phyloP scores from a whole-genome alignment of 2,113 vertebrate species.

The Ptilorrhoa leucosticta region DNA sequence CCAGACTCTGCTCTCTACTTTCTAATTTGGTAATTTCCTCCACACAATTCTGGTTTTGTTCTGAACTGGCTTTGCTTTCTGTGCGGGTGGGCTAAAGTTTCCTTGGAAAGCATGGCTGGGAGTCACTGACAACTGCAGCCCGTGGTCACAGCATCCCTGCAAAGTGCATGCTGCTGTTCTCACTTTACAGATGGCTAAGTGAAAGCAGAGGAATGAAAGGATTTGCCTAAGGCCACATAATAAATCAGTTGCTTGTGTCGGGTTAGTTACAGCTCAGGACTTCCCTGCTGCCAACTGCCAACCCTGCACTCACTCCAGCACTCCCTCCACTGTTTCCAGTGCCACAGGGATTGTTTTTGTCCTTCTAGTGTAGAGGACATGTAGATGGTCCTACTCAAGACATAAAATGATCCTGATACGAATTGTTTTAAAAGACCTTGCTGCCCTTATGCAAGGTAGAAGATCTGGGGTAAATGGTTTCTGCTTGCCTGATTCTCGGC shows the following conservation, averaged over 20 bases:
- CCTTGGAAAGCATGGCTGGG: not conserved
- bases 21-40: not conserved
- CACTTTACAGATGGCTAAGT: not conserved
- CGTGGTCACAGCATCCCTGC: not conserved
- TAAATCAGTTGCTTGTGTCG: not conserved
- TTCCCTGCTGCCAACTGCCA: not conserved
- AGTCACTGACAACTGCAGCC: not conserved
- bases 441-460: not conserved
- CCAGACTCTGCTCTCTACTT: not conserved
- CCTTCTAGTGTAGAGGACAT: not conserved
- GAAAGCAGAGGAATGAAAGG: not conserved
- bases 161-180: not conserved
- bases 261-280: not conserved
- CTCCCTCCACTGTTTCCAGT: not conserved
- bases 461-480: not conserved
- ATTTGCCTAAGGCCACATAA: not conserved
- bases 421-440: not conserved
- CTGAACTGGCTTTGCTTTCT: not conserved
- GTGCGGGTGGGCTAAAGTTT: rapidly evolving
- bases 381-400: not conserved
- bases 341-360: not conserved
- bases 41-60: not conserved
- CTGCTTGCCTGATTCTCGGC: not conserved
- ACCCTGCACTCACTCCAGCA: not conserved
- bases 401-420: not conserved